A percentile compares a stretch with the other conserved stretches of the same genome.
Evolutionary conservation across 2,888 invertebrate species (phyloP).

Genomic region (Caenorhabditis sp.): DNA sequence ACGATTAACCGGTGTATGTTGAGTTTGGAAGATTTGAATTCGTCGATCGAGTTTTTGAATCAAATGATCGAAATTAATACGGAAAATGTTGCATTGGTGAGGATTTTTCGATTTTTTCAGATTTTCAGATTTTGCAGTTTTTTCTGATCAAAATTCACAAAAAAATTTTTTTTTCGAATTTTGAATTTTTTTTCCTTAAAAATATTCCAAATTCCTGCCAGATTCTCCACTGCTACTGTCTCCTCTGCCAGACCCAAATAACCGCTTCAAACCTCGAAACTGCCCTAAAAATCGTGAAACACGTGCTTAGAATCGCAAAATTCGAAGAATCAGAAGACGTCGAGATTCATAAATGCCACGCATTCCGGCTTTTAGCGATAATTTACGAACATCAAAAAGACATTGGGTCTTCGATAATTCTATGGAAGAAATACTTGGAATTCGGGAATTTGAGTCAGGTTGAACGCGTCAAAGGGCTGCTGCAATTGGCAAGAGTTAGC

Average conservation of each 20-base stretch:
- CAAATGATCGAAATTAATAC: conserved; percentile 18
- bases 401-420: conserved; percentile 42
- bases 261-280: conserved; percentile 42
- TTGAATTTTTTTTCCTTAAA: not conserved
- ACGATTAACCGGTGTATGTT: conserved; percentile 41
- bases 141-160: too few relatives aligned
- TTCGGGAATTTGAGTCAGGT: conserved; percentile 12
- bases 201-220: conserved; percentile 5
- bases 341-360: conserved; percentile 40
- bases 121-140: too few relatives aligned
- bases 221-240: conserved; percentile 52
- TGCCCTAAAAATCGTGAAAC: conserved; percentile 57
- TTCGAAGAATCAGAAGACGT: not conserved
- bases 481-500: conserved; percentile 33
- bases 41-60: conserved; percentile 54
- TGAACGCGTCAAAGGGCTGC: conserved; percentile 32
- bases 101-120: too few relatives aligned
- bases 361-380: conserved; percentile 58
- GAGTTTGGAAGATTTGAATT: conserved; percentile 50
- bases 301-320: conserved; percentile 19
- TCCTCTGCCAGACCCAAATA: conserved; percentile 57
- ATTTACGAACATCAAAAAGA: conserved; percentile 68
- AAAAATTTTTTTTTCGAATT: too few relatives aligned
- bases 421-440: conserved; percentile 59
- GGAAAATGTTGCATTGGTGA: conserved; percentile 28